phyloP scores from a whole-genome alignment of 2,113 vertebrate species.

The Salvator merianae region DNA sequence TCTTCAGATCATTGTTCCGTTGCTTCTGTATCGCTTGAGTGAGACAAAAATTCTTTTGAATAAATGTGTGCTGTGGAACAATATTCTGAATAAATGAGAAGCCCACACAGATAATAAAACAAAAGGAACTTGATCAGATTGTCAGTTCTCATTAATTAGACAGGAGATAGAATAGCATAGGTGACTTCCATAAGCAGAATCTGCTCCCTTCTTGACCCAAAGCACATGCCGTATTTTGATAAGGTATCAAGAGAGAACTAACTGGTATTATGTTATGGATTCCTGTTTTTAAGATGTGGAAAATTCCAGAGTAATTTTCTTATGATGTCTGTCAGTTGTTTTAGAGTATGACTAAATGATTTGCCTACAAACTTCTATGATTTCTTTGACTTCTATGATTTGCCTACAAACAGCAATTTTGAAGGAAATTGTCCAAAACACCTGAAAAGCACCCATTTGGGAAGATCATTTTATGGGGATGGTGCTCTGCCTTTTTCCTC shows the following conservation, averaged over 20 bases:
- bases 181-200: neutral
- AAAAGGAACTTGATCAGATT: neutral
- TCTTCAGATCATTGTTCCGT: neutral
- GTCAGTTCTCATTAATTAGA: slow-evolving; percentile 14
- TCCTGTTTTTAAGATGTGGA: neutral
- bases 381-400: no score
- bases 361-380: no score
- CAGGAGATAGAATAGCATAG: neutral
- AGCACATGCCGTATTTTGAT: neutral
- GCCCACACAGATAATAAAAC: slow-evolving; percentile 5
- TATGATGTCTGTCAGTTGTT: neutral
- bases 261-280: neutral
- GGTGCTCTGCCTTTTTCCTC: no score
- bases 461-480: no score
- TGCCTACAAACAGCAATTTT: no score
- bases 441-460: neutral
- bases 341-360: neutral
- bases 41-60: neutral
- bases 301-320: neutral
- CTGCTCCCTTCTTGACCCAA: neutral
- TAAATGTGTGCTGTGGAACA: neutral
- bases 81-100: slow-evolving; percentile 6
- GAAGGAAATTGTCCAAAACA: neutral
- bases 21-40: neutral
- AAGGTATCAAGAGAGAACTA: neutral